Evolutionary conservation across 1,140 invertebrate species (phyloP).

Genomic region (Philotrypesis tridentata): DNA sequence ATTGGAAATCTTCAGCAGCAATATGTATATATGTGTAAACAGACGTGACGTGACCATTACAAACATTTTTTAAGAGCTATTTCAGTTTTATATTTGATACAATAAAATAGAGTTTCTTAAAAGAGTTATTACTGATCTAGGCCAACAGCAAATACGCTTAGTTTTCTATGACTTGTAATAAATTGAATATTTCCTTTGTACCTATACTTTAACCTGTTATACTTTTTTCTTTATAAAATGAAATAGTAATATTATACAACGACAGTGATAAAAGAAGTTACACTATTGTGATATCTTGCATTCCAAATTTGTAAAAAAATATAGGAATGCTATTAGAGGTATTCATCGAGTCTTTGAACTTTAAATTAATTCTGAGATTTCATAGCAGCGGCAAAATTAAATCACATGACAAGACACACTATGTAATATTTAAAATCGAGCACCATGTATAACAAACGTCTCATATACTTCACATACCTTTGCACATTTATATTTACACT

Average conservation of each 20-base stretch:
- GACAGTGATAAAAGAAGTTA: conserved; percentile 20
- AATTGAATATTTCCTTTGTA: conserved; percentile 31
- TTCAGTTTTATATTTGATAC: conserved; percentile 54
- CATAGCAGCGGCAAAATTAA: conserved; percentile 34
- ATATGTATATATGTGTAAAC: conserved; percentile 60
- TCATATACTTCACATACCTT: background rate
- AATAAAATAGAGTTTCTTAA: conserved; percentile 47
- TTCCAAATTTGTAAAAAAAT: conserved; percentile 31
- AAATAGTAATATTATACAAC: background rate
- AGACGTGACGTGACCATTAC: conserved; percentile 38
- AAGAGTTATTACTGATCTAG: conserved; percentile 21
- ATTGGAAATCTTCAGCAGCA: conserved; percentile 25
- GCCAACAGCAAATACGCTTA: conserved; percentile 30
- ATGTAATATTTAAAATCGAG: conserved; percentile 48
- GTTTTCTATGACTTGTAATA: conserved; percentile 32
- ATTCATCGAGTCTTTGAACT: conserved; percentile 19
- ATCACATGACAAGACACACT: conserved; percentile 54
- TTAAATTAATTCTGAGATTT: conserved; percentile 10
- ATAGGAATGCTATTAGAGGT: conserved; percentile 39
- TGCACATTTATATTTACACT: conserved; percentile 16
- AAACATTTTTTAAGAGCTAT: conserved; percentile 33
- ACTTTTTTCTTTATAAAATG: background rate
- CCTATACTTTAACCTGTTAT: conserved; percentile 10
- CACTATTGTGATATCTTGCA: conserved; percentile 10
- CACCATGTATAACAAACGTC: conserved; percentile 21